Evolutionary conservation across 2,113 vertebrate genomes (phyloP).

Genomic region (Lucifuga dentata): DNA sequence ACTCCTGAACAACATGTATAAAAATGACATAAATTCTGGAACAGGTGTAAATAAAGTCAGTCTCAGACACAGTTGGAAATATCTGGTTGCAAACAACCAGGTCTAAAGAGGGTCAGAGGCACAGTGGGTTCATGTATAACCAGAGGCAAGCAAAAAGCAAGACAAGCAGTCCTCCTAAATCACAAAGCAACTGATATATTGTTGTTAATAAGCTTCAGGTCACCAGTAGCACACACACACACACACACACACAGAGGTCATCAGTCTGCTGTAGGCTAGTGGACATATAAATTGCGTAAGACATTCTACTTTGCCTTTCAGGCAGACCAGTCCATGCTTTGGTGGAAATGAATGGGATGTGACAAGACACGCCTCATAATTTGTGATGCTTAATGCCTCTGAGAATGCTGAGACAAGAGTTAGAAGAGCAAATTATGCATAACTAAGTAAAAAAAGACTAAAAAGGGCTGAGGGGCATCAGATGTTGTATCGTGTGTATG

Average conservation of each 20-base stretch:
- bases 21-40: too few relatives aligned
- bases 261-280: constrained; percentile 20
- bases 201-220: constrained; percentile 56
- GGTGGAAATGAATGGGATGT: constrained; percentile 49
- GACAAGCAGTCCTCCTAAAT: constrained; percentile 3
- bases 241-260: too few relatives aligned
- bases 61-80: too few relatives aligned
- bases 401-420: constrained; percentile 10
- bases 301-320: constrained; percentile 37
- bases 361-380: constrained; percentile 45
- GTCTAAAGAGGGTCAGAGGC: constrained; percentile 1
- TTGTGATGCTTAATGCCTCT: constrained; percentile 33
- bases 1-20: too few relatives aligned
- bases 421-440: constrained; percentile 25
- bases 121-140: background rate
- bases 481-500: constrained; percentile 38
- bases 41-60: too few relatives aligned
- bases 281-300: constrained; percentile 53
- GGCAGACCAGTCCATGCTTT: constrained; percentile 38
- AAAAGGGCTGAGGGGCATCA: constrained; percentile 8
- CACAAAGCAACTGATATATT: constrained; percentile 33
- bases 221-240: constrained; percentile 23
- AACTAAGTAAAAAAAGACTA: constrained; percentile 25
- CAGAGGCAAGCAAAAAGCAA: background rate
- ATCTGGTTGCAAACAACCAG: too few relatives aligned